These are phyloP conservation scores for Sorex fumeus DNA, from an alignment of 2,113 vertebrate species.

Conservation along the genomic window DNA sequence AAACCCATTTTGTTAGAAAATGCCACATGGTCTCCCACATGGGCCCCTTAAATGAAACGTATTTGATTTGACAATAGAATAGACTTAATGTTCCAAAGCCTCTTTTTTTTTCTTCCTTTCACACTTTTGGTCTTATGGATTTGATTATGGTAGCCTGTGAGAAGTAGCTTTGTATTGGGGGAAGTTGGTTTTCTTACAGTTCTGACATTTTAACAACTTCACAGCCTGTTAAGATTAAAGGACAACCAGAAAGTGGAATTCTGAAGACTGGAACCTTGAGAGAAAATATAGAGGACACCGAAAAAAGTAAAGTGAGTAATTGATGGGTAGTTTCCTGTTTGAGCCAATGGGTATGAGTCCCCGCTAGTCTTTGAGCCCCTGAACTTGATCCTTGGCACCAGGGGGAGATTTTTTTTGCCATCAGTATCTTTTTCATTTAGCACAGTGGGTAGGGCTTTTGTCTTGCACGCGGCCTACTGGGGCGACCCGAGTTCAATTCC, in stretches of 20 bases:
- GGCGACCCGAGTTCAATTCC: too few relatives aligned
- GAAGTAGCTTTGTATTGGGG: background rate
- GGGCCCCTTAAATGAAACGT: background rate
- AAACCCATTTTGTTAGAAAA: background rate
- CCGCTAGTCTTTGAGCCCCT: background rate
- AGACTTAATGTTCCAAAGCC: background rate
- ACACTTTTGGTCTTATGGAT: slow-evolving; percentile 19
- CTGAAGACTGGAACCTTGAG: slow-evolving; percentile 87
- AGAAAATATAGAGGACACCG: slow-evolving; percentile 88
- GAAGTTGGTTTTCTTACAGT: slow-evolving; percentile 82
- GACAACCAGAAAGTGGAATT: slow-evolving; percentile 87
- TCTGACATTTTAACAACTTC: slow-evolving; percentile 81
- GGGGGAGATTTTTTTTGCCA: background rate
- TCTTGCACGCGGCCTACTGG: too few relatives aligned
- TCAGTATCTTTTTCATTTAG: background rate
- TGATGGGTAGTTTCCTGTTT: slow-evolving; percentile 26
- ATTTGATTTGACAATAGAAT: slow-evolving; percentile 25
- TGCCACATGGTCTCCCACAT: background rate
- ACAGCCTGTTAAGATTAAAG: slow-evolving; percentile 86
- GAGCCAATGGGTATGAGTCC: background rate
- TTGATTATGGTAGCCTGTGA: slow-evolving; percentile 41
- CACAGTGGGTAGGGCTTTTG: too few relatives aligned
- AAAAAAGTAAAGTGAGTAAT: slow-evolving; percentile 89
- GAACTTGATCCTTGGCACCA: background rate
- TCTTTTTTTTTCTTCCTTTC: slow-evolving; percentile 22